A percentile compares a stretch with the other conserved stretches of the same genome.
These are phyloP conservation scores for Eudemis profundana DNA, from an alignment of 2,888 invertebrate species.

Conservation along the genomic window DNA sequence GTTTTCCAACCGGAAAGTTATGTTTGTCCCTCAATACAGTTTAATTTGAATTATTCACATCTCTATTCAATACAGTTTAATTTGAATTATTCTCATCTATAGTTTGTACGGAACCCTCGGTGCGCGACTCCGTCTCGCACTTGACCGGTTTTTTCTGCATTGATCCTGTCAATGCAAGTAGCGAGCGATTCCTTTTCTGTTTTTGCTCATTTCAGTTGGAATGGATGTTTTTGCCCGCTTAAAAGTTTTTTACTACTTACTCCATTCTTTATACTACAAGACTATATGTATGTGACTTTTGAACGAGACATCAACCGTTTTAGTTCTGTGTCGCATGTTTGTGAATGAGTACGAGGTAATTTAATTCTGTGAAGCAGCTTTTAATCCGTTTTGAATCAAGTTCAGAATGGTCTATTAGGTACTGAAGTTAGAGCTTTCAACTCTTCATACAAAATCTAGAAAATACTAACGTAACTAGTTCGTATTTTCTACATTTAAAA, in stretches of 20 bases:
- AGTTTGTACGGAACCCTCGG: too few species aligned
- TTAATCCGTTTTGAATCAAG: slow-evolving; percentile 11
- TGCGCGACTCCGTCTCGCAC: too few species aligned
- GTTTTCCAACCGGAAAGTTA: too few species aligned
- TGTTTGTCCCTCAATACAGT: too few species aligned
- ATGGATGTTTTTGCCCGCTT: slow-evolving; percentile 12
- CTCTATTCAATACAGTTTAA: too few species aligned
- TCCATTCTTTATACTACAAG: not conserved
- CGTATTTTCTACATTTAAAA: too few species aligned
- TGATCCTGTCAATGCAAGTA: not conserved
- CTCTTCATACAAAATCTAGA: too few species aligned
- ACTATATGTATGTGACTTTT: not conserved
- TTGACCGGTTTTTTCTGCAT: not conserved
- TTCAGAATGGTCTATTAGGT: slow-evolving; percentile 21
- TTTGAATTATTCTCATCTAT: too few species aligned
- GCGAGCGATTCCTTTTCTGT: slow-evolving; percentile 10
- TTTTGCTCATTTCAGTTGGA: slow-evolving; percentile 6
- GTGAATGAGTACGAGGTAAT: slow-evolving; percentile 29
- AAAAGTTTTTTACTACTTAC: slow-evolving; percentile 16
- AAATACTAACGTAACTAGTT: too few species aligned
- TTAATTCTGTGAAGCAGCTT: slow-evolving; percentile 22
- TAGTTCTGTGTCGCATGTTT: not conserved
- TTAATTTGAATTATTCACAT: too few species aligned
- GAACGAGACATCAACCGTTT: not conserved
- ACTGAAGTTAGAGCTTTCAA: not conserved